phyloP scores from a whole-genome alignment of 2,797 vertebrate species.

The Anisognathus igniventris region DNA sequence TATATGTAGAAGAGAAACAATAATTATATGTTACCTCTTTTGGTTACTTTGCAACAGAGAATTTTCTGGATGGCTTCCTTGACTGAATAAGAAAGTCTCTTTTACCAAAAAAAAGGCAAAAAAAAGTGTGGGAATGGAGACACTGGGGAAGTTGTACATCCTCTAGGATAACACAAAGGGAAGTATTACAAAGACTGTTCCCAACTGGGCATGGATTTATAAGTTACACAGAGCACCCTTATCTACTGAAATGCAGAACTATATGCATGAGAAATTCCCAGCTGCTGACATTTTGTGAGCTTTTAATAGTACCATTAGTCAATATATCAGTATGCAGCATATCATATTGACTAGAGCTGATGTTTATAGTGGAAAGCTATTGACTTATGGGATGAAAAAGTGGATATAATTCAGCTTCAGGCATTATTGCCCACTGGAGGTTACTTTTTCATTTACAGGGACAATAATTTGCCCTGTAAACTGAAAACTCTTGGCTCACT shows the following conservation, averaged over 20 bases:
- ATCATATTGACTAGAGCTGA: slow-evolving; percentile 66
- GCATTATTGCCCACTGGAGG: slow-evolving; percentile 59
- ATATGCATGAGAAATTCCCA: slow-evolving; percentile 51
- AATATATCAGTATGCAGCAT: slow-evolving; percentile 66
- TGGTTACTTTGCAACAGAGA: background rate
- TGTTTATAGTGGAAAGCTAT: slow-evolving; percentile 68
- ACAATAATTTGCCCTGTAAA: slow-evolving; percentile 65
- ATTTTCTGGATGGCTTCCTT: background rate
- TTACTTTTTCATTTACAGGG: slow-evolving; percentile 62
- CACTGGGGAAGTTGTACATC: background rate
- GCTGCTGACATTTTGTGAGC: slow-evolving; percentile 56
- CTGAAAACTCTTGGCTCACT: slow-evolving; percentile 48
- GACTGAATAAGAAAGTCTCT: background rate
- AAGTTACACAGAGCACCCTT: slow-evolving; percentile 21
- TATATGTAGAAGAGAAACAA: slow-evolving; percentile 30
- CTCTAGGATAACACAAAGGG: background rate
- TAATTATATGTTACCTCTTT: slow-evolving; percentile 44
- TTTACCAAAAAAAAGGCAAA: background rate
- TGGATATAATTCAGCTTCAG: slow-evolving; percentile 62
- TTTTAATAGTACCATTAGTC: slow-evolving; percentile 66
- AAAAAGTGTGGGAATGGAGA: background rate
- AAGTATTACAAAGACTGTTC: background rate
- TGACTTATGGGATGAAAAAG: slow-evolving; percentile 64
- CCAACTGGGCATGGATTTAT: slow-evolving; percentile 11
- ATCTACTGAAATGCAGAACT: slow-evolving; percentile 51